These are phyloP conservation scores for Engystomops pustulosus DNA, from an alignment of 2,113 vertebrate genomes.

Conservation along the genomic window DNA sequence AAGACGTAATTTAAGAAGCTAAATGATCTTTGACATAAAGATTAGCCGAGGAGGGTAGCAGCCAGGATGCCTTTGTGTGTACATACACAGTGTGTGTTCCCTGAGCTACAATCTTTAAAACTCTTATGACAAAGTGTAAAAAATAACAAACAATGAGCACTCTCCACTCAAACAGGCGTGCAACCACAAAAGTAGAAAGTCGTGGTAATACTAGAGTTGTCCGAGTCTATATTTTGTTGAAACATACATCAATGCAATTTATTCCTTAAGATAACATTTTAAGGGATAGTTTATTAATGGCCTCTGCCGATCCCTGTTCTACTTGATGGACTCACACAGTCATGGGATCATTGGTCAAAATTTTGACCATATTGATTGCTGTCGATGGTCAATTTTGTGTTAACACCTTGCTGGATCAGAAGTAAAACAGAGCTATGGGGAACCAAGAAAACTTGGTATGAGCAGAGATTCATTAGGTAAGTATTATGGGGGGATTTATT, in stretches of 20 bases:
- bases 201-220: neutral
- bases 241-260: neutral
- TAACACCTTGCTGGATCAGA: too few species aligned
- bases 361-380: too few species aligned
- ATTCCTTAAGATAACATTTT: too few species aligned
- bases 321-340: too few species aligned
- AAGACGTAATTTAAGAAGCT: conserved; percentile 60
- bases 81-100: conserved; percentile 51
- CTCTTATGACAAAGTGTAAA: conserved; percentile 39
- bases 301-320: too few species aligned
- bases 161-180: neutral
- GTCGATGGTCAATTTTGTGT: too few species aligned
- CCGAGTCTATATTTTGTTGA: neutral
- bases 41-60: conserved; percentile 44
- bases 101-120: conserved; percentile 22
- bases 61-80: conserved; percentile 40
- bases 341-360: too few species aligned
- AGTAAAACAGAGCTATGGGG: too few species aligned
- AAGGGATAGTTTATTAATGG: too few species aligned
- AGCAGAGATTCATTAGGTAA: too few species aligned
- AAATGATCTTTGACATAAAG: conserved; percentile 61
- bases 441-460: too few species aligned
- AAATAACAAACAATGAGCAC: conserved; percentile 52
- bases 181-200: neutral
- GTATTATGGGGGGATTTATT: too few species aligned